Base-by-base conservation (phyloP, 2,888 invertebrate species). In the Conops quadrifasciatus region DNA sequence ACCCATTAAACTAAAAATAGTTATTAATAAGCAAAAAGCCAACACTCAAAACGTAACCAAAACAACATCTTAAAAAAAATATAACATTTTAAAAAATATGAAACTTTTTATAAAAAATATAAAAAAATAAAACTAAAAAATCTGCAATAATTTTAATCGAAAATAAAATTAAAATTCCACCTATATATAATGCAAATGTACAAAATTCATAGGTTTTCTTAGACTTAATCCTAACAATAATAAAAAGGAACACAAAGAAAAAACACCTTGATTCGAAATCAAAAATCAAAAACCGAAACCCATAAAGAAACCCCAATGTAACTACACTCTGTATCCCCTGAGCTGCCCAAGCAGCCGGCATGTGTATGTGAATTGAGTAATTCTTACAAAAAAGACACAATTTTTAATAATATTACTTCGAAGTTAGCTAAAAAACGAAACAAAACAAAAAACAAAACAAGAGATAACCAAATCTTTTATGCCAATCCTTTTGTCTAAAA, bases 291-390 rank as follows among this genome's bases (percentile, higher is more conserved):
- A 51, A 3, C 2, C 62, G 47, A 47, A 60, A 72, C 49, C 58
- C 4, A 36, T 9, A 36, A 36, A 36, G 4, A 36, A 36, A 36
- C 4, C 9, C 9, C 77, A 77, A 80, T 79, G 83, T 83, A 83
- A 83, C 83, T 83, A 82, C 83, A 83, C 83, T 83, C 80, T 80
- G 84, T 83, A 83, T 83, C 83, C 82, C 83, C 83, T 82, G 81
- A 71, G 64, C 70, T 60, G 19, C 36, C 4, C 9, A 36, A 9
- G 9, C 36, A 36, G 36, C 36, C 36, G 4, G 4, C 9, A 36
- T 36, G 4, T 36, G 9, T 7, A 36, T 7, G 36, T 36, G 9
- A 7, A 36, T 36, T 36, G 36, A 36, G 36, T 63, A 67, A 62
- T 56, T 45, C 24, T 30, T 21, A 24, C 16, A 19, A 51, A 70